phyloP scores from a whole-genome alignment of 2,797 vertebrate species.

The Sparus aurata region DNA sequence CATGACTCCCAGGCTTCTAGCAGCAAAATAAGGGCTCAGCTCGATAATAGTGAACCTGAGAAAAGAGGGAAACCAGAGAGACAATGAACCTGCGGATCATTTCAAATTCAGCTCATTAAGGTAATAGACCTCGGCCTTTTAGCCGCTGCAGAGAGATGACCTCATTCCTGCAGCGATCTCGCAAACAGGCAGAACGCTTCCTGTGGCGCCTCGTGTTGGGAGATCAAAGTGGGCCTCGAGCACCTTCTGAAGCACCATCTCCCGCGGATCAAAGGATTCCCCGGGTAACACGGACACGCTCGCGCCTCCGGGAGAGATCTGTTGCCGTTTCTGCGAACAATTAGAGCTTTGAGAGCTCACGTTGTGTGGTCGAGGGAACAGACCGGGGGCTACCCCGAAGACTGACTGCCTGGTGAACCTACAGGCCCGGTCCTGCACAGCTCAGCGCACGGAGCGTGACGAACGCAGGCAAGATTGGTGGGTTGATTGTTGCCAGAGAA shows the following conservation, averaged over 20 bases:
- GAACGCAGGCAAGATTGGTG: not conserved
- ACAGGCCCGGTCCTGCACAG: constrained; percentile 41
- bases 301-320: constrained; percentile 39
- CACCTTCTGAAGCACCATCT: constrained; percentile 38
- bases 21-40: not conserved
- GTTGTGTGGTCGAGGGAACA: constrained; percentile 34
- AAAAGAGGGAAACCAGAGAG: not conserved
- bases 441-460: constrained; percentile 22
- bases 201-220: not conserved
- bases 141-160: constrained; percentile 34
- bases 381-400: constrained; percentile 34
- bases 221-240: constrained; percentile 63
- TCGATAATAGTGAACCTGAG: not conserved
- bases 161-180: constrained; percentile 37
- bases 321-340: constrained; percentile 52
- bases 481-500: constrained; percentile 14
- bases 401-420: constrained; percentile 17
- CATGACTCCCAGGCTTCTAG: not conserved
- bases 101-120: constrained; percentile 40
- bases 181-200: constrained; percentile 13
- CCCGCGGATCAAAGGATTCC: constrained; percentile 60
- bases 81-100: constrained; percentile 13
- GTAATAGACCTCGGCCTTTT: constrained; percentile 6
- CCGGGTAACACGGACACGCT: constrained; percentile 32
- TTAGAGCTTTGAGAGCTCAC: constrained; percentile 35